These are phyloP conservation scores for Triops longicaudatus DNA, from an alignment of 1,140 invertebrate genomes.

Conservation along the genomic window DNA sequence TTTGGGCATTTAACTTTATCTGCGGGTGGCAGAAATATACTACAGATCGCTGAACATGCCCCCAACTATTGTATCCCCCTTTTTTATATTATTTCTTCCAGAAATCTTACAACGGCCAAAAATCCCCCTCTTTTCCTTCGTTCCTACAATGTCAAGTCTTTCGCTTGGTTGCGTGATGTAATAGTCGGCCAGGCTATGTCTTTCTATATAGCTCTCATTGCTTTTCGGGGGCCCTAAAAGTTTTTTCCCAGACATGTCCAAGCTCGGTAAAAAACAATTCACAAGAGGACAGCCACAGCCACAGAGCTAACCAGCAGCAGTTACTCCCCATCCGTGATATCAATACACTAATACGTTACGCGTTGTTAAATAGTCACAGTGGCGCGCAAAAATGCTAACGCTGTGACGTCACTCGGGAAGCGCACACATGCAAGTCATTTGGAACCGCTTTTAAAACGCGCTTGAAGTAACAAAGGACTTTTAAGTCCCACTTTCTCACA, in stretches of 20 bases:
- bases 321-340: not conserved
- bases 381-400: not conserved
- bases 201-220: not conserved
- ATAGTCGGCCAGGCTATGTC: not conserved
- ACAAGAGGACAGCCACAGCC: too few relatives aligned
- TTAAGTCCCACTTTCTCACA: not conserved
- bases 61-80: not conserved
- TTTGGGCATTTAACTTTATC: not conserved
- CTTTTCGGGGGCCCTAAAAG: not conserved
- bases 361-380: not conserved
- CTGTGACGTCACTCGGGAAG: not conserved
- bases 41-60: conserved; percentile 6
- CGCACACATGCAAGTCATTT: not conserved
- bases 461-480: not conserved
- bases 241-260: too few relatives aligned
- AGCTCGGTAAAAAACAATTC: not conserved
- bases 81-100: conserved; percentile 5
- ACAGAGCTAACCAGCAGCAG: too few relatives aligned
- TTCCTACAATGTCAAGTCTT: conserved; percentile 2
- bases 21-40: not conserved
- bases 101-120: not conserved
- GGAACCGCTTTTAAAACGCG: not conserved
- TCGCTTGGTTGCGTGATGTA: conserved; percentile 1
- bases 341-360: not conserved
- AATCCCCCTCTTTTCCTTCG: not conserved